phyloP scores from a whole-genome alignment of 2,113 vertebrate species.

The Mugil cephalus region DNA sequence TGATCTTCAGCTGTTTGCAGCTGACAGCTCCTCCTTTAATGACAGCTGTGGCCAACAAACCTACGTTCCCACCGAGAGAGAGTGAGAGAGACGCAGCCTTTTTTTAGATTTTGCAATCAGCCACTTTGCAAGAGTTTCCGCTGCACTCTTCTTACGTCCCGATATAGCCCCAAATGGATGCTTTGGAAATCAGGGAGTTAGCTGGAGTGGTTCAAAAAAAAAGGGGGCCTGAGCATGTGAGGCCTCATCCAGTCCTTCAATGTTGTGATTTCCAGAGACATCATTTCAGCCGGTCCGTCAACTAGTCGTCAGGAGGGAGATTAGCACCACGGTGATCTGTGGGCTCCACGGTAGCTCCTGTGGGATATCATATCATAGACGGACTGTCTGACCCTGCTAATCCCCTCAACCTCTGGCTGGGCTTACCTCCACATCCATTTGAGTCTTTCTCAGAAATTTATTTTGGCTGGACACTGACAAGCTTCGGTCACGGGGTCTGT shows the following conservation, averaged over 20 bases:
- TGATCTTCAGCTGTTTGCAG: slow-evolving; percentile 59
- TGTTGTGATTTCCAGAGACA: slow-evolving; percentile 52
- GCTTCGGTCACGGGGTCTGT: too few relatives aligned
- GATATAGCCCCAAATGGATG: slow-evolving; percentile 73
- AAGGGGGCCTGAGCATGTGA: slow-evolving; percentile 42
- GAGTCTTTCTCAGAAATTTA: slow-evolving; percentile 21
- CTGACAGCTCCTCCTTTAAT: slow-evolving; percentile 55
- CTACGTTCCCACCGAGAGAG: slow-evolving; percentile 46
- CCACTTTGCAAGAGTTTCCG: slow-evolving; percentile 69
- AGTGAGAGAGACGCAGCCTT: slow-evolving; percentile 28
- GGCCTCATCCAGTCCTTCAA: neutral
- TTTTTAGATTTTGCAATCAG: slow-evolving; percentile 72
- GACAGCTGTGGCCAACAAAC: slow-evolving; percentile 72
- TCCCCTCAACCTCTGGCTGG: slow-evolving; percentile 18
- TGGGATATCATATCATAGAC: slow-evolving; percentile 38
- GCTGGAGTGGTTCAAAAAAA: slow-evolving; percentile 9
- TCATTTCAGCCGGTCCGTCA: slow-evolving; percentile 37
- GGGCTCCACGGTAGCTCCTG: slow-evolving; percentile 36
- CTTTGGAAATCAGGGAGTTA: slow-evolving; percentile 60
- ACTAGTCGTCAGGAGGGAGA: slow-evolving; percentile 46
- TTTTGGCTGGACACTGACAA: neutral
- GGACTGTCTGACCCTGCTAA: slow-evolving; percentile 43
- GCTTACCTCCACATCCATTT: slow-evolving; percentile 6
- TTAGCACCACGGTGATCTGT: slow-evolving; percentile 54
- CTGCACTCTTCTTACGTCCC: slow-evolving; percentile 72